Evolutionary conservation across 2,888 invertebrate genomes (phyloP).

Genomic region (Papilio gigon): DNA sequence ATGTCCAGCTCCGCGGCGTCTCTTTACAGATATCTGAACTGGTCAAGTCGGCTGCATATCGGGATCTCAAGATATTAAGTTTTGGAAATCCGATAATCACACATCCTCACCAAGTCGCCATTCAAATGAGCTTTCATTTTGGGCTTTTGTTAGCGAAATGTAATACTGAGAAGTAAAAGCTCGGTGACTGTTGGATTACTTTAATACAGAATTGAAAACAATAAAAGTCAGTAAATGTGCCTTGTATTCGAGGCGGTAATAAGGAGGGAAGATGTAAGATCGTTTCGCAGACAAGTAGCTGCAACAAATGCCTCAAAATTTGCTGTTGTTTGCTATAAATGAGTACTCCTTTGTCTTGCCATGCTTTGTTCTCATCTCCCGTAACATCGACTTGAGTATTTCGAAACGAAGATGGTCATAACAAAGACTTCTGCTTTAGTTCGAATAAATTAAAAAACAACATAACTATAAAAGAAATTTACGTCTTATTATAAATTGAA

Average conservation of each 20-base stretch:
- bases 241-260: background rate
- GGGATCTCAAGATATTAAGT: too few species aligned
- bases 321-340: constrained; percentile 24
- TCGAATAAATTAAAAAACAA: constrained; percentile 8
- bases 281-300: constrained; percentile 21
- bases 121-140: too few species aligned
- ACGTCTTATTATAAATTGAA: too few species aligned
- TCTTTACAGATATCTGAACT: too few species aligned
- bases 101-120: too few species aligned
- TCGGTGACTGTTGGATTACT: too few species aligned
- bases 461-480: too few species aligned
- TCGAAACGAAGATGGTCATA: constrained; percentile 12
- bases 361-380: constrained; percentile 18
- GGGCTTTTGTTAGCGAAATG: too few species aligned
- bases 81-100: too few species aligned
- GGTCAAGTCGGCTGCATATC: too few species aligned
- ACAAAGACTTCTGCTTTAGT: constrained; percentile 7
- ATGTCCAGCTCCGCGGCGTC: too few species aligned
- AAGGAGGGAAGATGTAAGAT: constrained; percentile 12
- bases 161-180: too few species aligned
- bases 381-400: constrained; percentile 21
- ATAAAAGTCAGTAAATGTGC: constrained; percentile 4
- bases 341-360: constrained; percentile 31
- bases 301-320: constrained; percentile 34
- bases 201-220: background rate